Evolutionary conservation across 2,888 invertebrate species (phyloP).

Genomic region (Pristionchus japonicus): DNA sequence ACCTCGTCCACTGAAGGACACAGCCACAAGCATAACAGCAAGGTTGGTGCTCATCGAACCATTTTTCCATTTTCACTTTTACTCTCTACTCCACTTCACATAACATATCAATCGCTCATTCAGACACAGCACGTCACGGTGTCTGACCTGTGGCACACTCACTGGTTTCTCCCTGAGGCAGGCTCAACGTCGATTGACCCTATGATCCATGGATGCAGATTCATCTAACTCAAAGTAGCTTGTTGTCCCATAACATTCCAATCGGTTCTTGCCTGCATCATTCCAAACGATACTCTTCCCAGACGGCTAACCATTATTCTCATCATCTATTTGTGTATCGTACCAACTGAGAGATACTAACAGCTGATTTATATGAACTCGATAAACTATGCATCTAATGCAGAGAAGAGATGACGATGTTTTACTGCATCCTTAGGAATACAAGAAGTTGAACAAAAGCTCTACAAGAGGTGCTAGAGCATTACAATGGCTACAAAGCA

Average conservation of each 20-base stretch:
- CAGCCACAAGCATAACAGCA: neutral
- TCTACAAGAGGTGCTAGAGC: too few relatives aligned
- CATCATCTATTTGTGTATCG: neutral
- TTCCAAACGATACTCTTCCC: neutral
- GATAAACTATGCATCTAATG: too few relatives aligned
- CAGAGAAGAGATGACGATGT: too few relatives aligned
- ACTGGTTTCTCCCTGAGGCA: slow-evolving; percentile 69
- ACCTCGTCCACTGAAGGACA: slow-evolving; percentile 38
- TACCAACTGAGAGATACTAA: neutral
- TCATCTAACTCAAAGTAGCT: too few relatives aligned
- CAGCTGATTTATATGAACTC: too few relatives aligned
- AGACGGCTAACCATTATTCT: neutral
- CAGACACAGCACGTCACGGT: slow-evolving; percentile 44
- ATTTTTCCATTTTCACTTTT: too few relatives aligned
- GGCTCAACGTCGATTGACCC: slow-evolving; percentile 71
- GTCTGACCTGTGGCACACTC: slow-evolving; percentile 59
- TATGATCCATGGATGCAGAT: slow-evolving; percentile 67
- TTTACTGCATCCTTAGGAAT: too few relatives aligned
- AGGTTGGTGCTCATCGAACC: neutral
- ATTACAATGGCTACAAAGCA: too few relatives aligned
- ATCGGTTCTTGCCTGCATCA: too few relatives aligned
- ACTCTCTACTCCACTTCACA: neutral
- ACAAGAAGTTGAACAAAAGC: too few relatives aligned
- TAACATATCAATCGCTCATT: neutral
- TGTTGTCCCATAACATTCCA: too few relatives aligned